Evolutionary conservation across 2,888 invertebrate species (phyloP).

Genomic region (Cantharis nigra): DNA sequence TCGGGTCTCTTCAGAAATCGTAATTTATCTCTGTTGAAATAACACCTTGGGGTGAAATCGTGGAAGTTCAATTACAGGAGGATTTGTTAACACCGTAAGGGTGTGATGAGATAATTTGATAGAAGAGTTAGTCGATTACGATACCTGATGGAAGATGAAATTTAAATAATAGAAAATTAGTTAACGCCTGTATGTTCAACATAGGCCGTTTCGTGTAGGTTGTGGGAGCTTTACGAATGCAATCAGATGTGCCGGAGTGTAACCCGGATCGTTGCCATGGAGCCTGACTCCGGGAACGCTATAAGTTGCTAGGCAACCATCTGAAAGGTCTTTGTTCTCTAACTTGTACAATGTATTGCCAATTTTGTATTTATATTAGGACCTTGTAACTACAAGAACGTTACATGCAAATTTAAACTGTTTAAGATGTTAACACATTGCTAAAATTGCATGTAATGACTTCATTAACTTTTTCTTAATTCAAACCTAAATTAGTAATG

Average conservation of each 20-base stretch:
- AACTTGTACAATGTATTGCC: constrained; percentile 60
- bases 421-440: background rate
- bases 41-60: background rate
- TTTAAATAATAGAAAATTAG: background rate
- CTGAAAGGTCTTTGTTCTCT: constrained; percentile 58
- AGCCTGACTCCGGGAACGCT: constrained; percentile 44
- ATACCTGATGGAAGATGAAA: background rate
- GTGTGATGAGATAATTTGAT: background rate
- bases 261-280: constrained; percentile 49
- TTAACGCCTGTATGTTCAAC: background rate
- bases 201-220: background rate
- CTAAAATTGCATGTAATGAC: background rate
- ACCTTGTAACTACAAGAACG: background rate
- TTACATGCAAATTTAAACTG: background rate
- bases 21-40: background rate
- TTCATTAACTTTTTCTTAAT: background rate
- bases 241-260: constrained; percentile 24
- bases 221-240: constrained; percentile 7
- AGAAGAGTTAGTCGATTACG: background rate
- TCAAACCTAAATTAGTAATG: background rate
- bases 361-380: background rate
- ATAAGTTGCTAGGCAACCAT: constrained; percentile 57
- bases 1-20: background rate
- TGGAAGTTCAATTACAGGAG: background rate
- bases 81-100: background rate